Evolutionary conservation across 2,113 vertebrate genomes (phyloP).

Genomic region (Eleginops maclovinus): DNA sequence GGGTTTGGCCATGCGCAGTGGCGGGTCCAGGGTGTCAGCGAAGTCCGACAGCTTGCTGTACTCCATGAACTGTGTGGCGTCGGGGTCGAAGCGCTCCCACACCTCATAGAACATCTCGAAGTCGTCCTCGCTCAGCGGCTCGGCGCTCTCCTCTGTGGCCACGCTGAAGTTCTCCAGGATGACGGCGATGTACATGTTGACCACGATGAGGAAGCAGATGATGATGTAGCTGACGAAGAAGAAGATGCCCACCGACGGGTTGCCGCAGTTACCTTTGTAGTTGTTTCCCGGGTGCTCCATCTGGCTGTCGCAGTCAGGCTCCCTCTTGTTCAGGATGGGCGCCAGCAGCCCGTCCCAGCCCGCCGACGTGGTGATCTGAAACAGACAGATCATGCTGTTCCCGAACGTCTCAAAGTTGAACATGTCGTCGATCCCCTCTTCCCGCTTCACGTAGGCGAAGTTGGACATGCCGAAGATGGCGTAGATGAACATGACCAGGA

Average conservation of each 20-base stretch:
- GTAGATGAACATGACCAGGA: constrained; percentile 98
- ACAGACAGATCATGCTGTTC: constrained; percentile 98
- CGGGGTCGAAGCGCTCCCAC: constrained; percentile 95
- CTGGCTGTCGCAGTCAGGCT: constrained; percentile 89
- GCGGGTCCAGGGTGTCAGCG: constrained; percentile 92
- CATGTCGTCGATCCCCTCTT: constrained; percentile 94
- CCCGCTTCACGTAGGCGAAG: constrained; percentile 94
- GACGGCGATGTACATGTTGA: constrained; percentile 99
- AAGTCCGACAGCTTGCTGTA: constrained; percentile 92
- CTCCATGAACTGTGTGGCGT: constrained; percentile 95
- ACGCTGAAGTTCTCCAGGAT: constrained; percentile 98
- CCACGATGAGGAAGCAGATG: constrained; percentile 97
- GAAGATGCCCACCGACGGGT: constrained; percentile 92
- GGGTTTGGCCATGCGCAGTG: constrained; percentile 92
- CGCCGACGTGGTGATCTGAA: constrained; percentile 95
- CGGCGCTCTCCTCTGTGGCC: constrained; percentile 95
- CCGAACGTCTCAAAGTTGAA: constrained; percentile 97
- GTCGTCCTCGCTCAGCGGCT: constrained; percentile 95
- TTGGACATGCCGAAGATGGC: constrained; percentile 98
- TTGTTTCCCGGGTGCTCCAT: constrained; percentile 88
- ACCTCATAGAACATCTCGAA: constrained; percentile 99
- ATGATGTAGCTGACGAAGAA: constrained; percentile 98
- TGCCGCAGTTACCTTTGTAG: constrained; percentile 91
- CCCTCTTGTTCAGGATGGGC: constrained; percentile 91
- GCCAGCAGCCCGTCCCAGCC: constrained; percentile 90